Evolutionary conservation across 2,113 vertebrate species (phyloP), one percentile per base, ranked within the genome.

Genomic region (Lipotes vexillifer): DNA sequence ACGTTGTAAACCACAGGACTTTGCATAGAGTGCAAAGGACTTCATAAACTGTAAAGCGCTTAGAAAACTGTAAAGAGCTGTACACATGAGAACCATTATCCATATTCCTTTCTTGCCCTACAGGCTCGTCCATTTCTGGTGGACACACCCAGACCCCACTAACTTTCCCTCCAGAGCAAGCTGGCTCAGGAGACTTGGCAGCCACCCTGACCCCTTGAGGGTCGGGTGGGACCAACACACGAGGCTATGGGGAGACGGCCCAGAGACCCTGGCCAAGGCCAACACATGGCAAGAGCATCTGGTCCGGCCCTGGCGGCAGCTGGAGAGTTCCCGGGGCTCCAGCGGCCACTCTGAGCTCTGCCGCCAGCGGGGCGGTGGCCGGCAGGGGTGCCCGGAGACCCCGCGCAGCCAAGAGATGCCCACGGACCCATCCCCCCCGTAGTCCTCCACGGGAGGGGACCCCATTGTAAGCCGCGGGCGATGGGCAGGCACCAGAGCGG

Each of bases 381-480:
- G 57, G 95, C 90, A 57, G 92, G 92, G 95, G 94, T 97, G 96
- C 83, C 96, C 90, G 14, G 80, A 92, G 96, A 94, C 95, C 97
- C 97, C n/a, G 92, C 92, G 52, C 94, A 7, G 59, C 61, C 29
- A 68, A 92, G 86, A 55, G 96, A 97, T 97, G 98, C 94, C 98
- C 98, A 93, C 84, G 31, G 52, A 57, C 96, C 93, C 97, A 93
- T 80, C 88, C 97, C 74, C 96, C 96, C 44, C 88, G 68, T 71
- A 83, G 96, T 93, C 96, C 97, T 97, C 95, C 52, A 65, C n/a
- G 89, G 97, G 93, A 97, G 97, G 96, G 85, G 96, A 96, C 96
- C 96, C 88, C 97, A 97, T 98, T 98, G 97, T 98, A 98, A 86
- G 86, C 93, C 89, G 89, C 93, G 66, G 95, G 95, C 88, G 82